phyloP scores from a whole-genome alignment of 2,113 vertebrate genomes.

The Neodontobutis hainanensis region DNA sequence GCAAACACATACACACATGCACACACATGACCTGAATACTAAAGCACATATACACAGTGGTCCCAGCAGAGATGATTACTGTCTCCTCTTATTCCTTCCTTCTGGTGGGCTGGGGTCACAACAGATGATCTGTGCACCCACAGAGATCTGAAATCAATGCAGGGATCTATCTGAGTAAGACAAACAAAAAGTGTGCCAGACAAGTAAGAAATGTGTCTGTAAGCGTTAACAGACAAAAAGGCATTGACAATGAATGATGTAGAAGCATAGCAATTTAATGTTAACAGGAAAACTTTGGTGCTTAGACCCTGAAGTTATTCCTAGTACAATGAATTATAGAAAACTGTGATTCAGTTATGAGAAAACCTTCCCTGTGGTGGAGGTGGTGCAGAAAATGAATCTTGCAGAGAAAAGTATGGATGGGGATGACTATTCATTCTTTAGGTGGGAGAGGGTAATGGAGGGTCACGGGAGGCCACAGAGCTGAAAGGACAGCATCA shows the following conservation, averaged over 20 bases:
- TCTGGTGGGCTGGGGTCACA: constrained; percentile 20
- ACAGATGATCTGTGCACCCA: constrained; percentile 38
- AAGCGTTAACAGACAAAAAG: background rate
- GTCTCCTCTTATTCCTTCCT: constrained; percentile 10
- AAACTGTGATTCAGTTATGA: constrained; percentile 6
- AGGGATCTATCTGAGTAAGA: constrained; percentile 16
- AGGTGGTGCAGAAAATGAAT: constrained; percentile 2
- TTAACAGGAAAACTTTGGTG: background rate
- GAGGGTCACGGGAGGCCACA: background rate
- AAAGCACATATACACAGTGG: constrained; percentile 1
- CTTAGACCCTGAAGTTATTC: constrained; percentile 3
- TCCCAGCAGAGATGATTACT: constrained; percentile 29
- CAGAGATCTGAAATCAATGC: constrained; percentile 50
- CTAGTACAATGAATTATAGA: constrained; percentile 4
- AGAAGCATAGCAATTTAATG: background rate
- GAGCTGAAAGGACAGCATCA: background rate
- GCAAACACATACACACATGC: constrained; percentile 17
- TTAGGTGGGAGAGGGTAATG: background rate
- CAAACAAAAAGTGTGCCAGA: background rate
- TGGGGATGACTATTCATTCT: background rate
- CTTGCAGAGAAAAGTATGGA: background rate
- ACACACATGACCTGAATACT: constrained; percentile 5
- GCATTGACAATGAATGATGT: background rate
- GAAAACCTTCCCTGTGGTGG: background rate
- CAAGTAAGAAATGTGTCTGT: background rate